phyloP scores from a whole-genome alignment of 35 echinoderm and acorn worm genomes.

The Apostichopus japonicus region DNA sequence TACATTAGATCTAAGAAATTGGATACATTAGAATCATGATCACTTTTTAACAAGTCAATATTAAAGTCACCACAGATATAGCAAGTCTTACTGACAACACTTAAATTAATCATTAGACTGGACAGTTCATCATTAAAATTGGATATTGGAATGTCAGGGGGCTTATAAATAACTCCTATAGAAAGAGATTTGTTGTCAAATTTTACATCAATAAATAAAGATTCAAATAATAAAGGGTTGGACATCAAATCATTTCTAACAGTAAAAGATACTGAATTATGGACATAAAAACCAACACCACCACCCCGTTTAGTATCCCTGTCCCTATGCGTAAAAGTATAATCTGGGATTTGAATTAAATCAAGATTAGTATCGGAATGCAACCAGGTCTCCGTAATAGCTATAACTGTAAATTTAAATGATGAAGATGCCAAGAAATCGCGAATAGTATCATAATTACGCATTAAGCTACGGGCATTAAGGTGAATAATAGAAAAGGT shows the following conservation, averaged over 20 bases:
- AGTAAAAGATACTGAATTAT: not conserved
- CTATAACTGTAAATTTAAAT: not conserved
- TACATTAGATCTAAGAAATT: conserved; percentile 8
- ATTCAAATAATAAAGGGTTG: not conserved
- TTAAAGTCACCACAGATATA: conserved; percentile 6
- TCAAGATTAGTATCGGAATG: conserved; percentile 40
- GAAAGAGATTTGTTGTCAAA: not conserved
- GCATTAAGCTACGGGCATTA: conserved; percentile 22
- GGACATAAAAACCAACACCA: conserved; percentile 31
- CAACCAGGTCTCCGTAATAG: conserved; percentile 24
- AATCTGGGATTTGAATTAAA: conserved; percentile 6
- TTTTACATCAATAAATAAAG: conserved; percentile 24
- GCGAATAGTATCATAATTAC: not conserved
- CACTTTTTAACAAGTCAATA: not conserved
- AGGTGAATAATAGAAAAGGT: not conserved
- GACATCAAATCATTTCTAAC: conserved; percentile 6
- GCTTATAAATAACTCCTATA: not conserved
- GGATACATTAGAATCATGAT: not conserved
- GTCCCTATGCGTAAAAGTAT: not conserved
- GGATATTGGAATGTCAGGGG: not conserved
- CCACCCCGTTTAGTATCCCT: conserved; percentile 9
- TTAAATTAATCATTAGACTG: not conserved
- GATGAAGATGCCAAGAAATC: not conserved
- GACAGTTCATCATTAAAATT: conserved; percentile 3
- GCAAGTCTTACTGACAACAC: not conserved